phyloP scores from a whole-genome alignment of 2,888 invertebrate species.

The Meghimatium bilineatum region DNA sequence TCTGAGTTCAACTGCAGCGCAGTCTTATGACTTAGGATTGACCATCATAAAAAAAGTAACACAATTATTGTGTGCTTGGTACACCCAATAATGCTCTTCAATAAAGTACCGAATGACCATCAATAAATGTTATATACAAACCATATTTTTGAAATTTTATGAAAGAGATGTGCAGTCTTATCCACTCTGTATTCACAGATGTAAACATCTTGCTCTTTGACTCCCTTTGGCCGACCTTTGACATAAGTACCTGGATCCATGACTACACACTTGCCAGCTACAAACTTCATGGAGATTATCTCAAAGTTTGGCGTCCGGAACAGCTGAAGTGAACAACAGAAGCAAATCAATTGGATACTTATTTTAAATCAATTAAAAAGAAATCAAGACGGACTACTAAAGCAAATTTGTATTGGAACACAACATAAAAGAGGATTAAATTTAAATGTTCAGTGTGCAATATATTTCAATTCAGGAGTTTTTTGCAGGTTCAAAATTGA shows the following conservation, averaged over 20 bases:
- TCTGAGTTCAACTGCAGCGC: no score
- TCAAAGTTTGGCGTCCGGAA: slow-evolving; percentile 97
- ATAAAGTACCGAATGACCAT: neutral
- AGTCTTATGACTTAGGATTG: no score
- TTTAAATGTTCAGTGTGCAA: no score
- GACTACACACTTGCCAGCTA: slow-evolving; percentile 98
- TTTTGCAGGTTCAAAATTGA: no score
- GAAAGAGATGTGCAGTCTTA: slow-evolving; percentile 92
- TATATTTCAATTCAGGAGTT: no score
- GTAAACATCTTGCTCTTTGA: slow-evolving; percentile 92
- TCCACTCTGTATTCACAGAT: slow-evolving; percentile 97
- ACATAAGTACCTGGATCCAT: slow-evolving; percentile 94
- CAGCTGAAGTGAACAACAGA: slow-evolving; percentile 79
- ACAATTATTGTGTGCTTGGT: no score
- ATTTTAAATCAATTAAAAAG: neutral
- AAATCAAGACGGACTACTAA: no score
- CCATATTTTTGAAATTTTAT: slow-evolving; percentile 83
- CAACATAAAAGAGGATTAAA: no score
- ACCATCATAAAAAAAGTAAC: no score
- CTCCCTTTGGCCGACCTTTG: slow-evolving; percentile 83
- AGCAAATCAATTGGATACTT: neutral
- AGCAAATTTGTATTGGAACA: no score
- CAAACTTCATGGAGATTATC: slow-evolving; percentile 93
- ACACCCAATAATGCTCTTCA: no score
- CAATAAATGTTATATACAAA: slow-evolving; percentile 35